Evolutionary conservation across 2,113 vertebrate species (phyloP).

Genomic region (Okapia johnstoni): DNA sequence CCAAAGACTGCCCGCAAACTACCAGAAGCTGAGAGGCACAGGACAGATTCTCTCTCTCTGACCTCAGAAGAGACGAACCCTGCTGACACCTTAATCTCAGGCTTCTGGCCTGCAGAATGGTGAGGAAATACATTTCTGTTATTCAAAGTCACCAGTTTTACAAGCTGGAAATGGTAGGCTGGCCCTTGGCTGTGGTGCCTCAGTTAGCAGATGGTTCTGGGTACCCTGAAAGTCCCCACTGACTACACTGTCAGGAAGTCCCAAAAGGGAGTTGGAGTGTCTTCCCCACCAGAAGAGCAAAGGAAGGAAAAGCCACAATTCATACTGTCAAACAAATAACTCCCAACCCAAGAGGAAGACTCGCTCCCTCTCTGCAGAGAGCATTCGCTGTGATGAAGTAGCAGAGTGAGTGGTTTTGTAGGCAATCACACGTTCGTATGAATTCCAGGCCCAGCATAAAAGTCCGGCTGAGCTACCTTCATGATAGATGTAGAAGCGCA

Average conservation of each 20-base stretch:
- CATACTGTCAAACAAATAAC: not conserved
- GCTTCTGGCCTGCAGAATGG: not conserved
- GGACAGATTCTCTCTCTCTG: not conserved
- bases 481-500: not conserved
- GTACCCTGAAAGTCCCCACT: not conserved
- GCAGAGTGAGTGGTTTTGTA: not conserved
- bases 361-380: not conserved
- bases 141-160: not conserved
- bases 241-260: not conserved
- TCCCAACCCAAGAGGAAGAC: not conserved
- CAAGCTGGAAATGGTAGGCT: not conserved
- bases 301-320: not conserved
- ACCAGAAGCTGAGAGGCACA: not conserved
- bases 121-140: not conserved
- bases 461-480: not conserved
- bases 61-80: not conserved
- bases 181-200: not conserved
- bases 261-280: not conserved
- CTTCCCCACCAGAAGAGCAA: not conserved
- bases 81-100: not conserved
- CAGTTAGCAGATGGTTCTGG: not conserved
- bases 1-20: not conserved
- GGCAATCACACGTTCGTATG: not conserved
- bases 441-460: not conserved
- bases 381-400: accelerated